Base-by-base conservation (phyloP, 2,113 vertebrate species). In the Hoplias malabaricus region DNA sequence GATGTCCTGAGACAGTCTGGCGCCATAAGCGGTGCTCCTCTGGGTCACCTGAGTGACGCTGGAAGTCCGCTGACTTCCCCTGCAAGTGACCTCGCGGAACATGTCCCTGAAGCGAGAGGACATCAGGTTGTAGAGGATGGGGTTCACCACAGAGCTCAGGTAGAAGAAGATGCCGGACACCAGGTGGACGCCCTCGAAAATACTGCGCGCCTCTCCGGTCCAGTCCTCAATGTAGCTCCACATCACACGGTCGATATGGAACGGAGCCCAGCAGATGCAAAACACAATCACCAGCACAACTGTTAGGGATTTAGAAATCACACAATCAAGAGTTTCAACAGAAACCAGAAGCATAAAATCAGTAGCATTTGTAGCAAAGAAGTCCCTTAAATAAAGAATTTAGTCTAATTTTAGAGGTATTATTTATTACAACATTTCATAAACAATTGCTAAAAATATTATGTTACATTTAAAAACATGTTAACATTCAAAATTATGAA, bases 61-160 rank as follows among this genome's bases (percentile, higher is more conserved):
- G 0, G 7, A 79, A 0, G 2, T n/a, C 0, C 84, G 53, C 0
- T 2, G 8, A 0, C 2, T 61, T 1, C 57, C 46, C 23, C 12
- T 53, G 77, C 95, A 95, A 75, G 94, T 92, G 8, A 91, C 81
- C 48, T 94, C 92, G 36, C 80, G 84, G 90, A 96, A 98, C 93
- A 93, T 93, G 87, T 96, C 94, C 5, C 94, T 91, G 91, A 98
- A 99, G 36, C 92, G 93, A 0, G 90, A 94, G 82, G 96, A 99
- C 95, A 98, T 94, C 83, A 99, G 89, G 86, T 94, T 98, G 90
- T 98, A 97, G n/a, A 97, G 93, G 80, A 98, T 88, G 3, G 96
- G 95, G 85, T 97, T 98, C 85, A 92, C 75, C 0, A 93, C 95
- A 0, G 94, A 95, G 87, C 96, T 93, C 42, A 98, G 86, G 88